Evolutionary conservation across 2,888 invertebrate species (phyloP).

Genomic region (Peribatodes rhomboidaria): DNA sequence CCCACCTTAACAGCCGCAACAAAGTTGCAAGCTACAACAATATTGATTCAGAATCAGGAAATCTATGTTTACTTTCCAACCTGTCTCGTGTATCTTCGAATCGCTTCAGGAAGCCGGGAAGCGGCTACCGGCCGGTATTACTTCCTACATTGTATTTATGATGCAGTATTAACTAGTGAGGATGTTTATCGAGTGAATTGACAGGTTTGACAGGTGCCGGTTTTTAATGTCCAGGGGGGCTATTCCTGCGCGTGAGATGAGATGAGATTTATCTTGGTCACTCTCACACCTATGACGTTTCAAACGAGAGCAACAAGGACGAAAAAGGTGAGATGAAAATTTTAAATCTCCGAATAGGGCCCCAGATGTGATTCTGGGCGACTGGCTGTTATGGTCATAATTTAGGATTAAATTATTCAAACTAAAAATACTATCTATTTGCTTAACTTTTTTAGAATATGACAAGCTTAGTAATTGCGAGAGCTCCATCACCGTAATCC

Average conservation of each 20-base stretch:
- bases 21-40: background rate
- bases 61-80: slow-evolving; percentile 12
- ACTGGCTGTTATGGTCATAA: too few species aligned
- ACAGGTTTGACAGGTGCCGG: slow-evolving; percentile 9
- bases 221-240: background rate
- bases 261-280: too few species aligned
- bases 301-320: too few species aligned
- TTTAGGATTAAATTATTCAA: too few species aligned
- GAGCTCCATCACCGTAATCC: too few species aligned
- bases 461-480: too few species aligned
- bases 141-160: slow-evolving; percentile 19
- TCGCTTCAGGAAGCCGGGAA: slow-evolving; percentile 25
- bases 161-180: background rate
- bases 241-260: too few species aligned
- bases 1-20: background rate
- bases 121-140: slow-evolving; percentile 11
- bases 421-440: too few species aligned
- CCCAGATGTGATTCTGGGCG: background rate
- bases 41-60: slow-evolving; percentile 15
- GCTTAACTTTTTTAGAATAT: too few species aligned
- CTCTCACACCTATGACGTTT: too few species aligned
- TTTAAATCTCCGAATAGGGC: too few species aligned
- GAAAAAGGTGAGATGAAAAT: too few species aligned
- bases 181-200: slow-evolving; percentile 19
- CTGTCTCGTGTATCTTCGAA: slow-evolving; percentile 11